phyloP scores from a whole-genome alignment of 2,113 vertebrate species.

The Saguinus imperator region DNA sequence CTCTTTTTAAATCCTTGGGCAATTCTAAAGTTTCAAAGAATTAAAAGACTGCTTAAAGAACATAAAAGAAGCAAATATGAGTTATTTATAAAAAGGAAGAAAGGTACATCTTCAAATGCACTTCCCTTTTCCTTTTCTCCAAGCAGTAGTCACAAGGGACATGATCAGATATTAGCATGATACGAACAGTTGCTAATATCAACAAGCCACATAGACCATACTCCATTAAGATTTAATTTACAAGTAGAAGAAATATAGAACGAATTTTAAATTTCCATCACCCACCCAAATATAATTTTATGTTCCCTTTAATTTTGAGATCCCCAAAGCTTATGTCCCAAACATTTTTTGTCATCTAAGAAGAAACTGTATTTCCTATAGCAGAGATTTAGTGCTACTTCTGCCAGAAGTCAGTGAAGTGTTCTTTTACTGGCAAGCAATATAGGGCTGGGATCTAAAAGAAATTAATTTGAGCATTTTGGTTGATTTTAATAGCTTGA shows the following conservation, averaged over 20 bases:
- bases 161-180: neutral
- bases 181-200: neutral
- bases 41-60: slow-evolving; percentile 3
- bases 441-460: slow-evolving; percentile 63
- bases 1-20: slow-evolving; percentile 39
- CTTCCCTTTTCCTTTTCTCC: neutral
- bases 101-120: neutral
- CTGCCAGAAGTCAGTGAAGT: slow-evolving; percentile 70
- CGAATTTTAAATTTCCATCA: slow-evolving; percentile 54
- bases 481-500: slow-evolving; percentile 76
- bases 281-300: slow-evolving; percentile 54
- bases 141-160: neutral
- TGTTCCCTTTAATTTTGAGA: slow-evolving; percentile 67
- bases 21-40: slow-evolving; percentile 45
- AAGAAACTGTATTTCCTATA: slow-evolving; percentile 59
- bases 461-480: slow-evolving; percentile 71
- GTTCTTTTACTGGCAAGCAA: slow-evolving; percentile 53
- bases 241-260: slow-evolving; percentile 28
- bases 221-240: neutral
- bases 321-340: neutral
- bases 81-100: neutral
- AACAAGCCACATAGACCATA: neutral
- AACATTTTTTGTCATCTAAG: slow-evolving; percentile 52
- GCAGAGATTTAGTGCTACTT: slow-evolving; percentile 15
- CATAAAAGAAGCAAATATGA: slow-evolving; percentile 12